A percentile compares a stretch with the other conserved stretches of the same genome.
These are phyloP conservation scores for Jaculus jaculus DNA, from an alignment of 2,113 vertebrate species.

Conservation along the genomic window DNA sequence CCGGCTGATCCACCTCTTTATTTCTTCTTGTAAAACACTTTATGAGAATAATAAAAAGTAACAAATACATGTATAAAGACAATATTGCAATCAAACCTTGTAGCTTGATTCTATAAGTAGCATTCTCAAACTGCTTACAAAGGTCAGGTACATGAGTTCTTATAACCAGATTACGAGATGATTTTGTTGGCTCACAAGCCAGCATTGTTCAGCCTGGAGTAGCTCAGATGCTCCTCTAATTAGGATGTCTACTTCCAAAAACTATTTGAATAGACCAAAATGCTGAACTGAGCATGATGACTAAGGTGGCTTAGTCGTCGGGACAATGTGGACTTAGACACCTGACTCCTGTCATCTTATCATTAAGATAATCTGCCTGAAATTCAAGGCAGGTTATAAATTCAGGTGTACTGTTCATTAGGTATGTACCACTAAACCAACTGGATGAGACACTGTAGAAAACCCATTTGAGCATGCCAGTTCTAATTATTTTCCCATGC, in stretches of 20 bases:
- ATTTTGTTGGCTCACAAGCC: not conserved
- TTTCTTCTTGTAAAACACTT: no score
- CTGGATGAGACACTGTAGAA: not conserved
- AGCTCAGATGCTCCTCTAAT: not conserved
- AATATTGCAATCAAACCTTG: not conserved
- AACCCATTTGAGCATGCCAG: not conserved
- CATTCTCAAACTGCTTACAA: not conserved
- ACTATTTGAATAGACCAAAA: not conserved
- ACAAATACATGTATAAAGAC: not conserved
- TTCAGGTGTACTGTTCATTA: not conserved
- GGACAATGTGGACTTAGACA: not conserved
- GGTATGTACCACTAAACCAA: not conserved
- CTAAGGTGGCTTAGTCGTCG: no score
- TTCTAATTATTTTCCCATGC: not conserved
- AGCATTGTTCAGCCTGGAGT: not conserved
- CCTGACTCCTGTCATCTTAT: not conserved
- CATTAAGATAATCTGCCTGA: not conserved
- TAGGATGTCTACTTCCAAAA: not conserved
- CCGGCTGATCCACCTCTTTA: no score
- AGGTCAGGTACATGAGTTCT: not conserved
- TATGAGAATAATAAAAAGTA: no score
- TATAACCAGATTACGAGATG: not conserved
- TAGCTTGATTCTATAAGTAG: not conserved
- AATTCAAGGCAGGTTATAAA: not conserved
- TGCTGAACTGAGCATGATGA: no score